phyloP scores from a whole-genome alignment of 1,140 invertebrate genomes.

The Thaumatotibia leucotreta region DNA sequence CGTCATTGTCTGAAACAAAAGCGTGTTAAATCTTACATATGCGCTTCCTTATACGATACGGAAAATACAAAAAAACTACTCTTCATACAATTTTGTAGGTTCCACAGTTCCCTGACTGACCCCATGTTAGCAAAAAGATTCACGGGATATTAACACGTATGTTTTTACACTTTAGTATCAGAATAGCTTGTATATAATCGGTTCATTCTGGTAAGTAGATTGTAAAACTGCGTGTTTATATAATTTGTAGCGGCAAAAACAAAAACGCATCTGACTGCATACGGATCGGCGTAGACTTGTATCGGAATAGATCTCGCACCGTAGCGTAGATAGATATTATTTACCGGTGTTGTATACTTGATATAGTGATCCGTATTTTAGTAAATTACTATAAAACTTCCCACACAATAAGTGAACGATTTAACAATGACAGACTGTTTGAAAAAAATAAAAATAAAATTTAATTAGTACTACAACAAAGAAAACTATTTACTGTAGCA shows the following conservation, averaged over 20 bases:
- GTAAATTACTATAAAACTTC: too few species aligned
- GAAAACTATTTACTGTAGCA: too few species aligned
- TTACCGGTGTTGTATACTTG: too few species aligned
- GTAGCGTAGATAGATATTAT: too few species aligned
- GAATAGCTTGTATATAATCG: not conserved
- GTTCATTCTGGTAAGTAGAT: not conserved
- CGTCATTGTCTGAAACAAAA: not conserved
- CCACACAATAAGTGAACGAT: too few species aligned
- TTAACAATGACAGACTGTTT: too few species aligned
- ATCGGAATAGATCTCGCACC: not conserved
- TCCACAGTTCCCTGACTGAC: not conserved
- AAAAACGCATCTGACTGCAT: conserved; percentile 2
- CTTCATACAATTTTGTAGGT: not conserved
- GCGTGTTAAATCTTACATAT: not conserved
- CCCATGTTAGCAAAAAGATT: not conserved
- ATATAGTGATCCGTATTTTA: too few species aligned
- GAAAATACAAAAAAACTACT: not conserved
- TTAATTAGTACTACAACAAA: too few species aligned
- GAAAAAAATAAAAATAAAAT: too few species aligned
- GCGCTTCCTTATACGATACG: not conserved
- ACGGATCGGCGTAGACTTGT: not conserved
- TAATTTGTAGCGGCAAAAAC: not conserved
- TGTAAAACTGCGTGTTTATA: not conserved
- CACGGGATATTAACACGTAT: not conserved
- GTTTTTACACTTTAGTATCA: not conserved